These are phyloP conservation scores for Paramisgurnus dabryanus DNA, from an alignment of 2,113 vertebrate genomes.

Conservation along the genomic window DNA sequence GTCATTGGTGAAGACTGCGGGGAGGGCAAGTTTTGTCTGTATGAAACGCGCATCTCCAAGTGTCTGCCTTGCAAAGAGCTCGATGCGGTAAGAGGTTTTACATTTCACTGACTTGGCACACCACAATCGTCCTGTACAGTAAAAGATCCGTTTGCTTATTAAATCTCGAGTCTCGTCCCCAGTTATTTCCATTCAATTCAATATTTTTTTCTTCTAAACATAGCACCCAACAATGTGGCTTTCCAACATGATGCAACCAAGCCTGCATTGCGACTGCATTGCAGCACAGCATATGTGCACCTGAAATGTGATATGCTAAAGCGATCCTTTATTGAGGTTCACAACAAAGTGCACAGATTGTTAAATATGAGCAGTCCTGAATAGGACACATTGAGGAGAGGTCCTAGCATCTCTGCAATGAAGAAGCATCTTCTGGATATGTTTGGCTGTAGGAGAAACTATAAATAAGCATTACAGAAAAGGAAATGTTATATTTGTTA, in stretches of 20 bases:
- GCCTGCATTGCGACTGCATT: constrained; percentile 67
- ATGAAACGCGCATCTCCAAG: constrained; percentile 74
- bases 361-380: constrained; percentile 51
- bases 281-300: constrained; percentile 71
- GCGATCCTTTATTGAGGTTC: constrained; percentile 47
- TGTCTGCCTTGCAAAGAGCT: constrained; percentile 83
- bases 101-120: constrained; percentile 3
- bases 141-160: neutral
- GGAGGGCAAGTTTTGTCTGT: constrained; percentile 79
- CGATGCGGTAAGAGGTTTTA: constrained; percentile 72
- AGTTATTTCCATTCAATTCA: neutral
- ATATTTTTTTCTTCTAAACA: neutral
- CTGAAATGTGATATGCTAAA: constrained; percentile 56
- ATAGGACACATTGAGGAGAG: constrained; percentile 21
- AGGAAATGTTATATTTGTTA: too few species aligned
- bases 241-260: constrained; percentile 43
- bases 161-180: neutral
- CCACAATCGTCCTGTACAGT: neutral
- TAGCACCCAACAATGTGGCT: neutral
- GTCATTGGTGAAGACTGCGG: constrained; percentile 86
- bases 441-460: too few species aligned
- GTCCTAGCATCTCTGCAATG: neutral
- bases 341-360: constrained; percentile 54
- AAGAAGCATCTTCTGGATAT: too few species aligned
- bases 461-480: too few species aligned